These are phyloP conservation scores for Acanthosepion esculentum DNA, from an alignment of 2,888 invertebrate genomes.

Conservation along the genomic window DNA sequence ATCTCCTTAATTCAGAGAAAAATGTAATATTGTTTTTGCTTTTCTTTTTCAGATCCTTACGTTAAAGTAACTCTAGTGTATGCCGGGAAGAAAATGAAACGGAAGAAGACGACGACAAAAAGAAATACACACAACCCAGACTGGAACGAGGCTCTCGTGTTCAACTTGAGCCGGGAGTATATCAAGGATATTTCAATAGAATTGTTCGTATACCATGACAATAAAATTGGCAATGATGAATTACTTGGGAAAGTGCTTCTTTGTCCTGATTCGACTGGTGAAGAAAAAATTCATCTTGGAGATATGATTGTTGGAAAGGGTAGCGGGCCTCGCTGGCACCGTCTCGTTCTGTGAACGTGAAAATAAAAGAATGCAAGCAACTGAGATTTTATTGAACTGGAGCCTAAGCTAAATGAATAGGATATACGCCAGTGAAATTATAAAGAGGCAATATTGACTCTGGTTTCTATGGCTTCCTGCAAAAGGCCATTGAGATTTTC, in stretches of 20 bases:
- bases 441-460: not conserved
- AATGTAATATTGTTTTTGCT: slow-evolving; percentile 35
- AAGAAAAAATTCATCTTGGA: slow-evolving; percentile 69
- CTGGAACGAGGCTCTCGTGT: slow-evolving; percentile 93
- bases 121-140: slow-evolving; percentile 87
- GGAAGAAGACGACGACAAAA: slow-evolving; percentile 88
- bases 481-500: not conserved
- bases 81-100: slow-evolving; percentile 87
- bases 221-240: slow-evolving; percentile 79
- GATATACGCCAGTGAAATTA: not conserved
- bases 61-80: slow-evolving; percentile 90
- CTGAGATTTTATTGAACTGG: not conserved
- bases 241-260: slow-evolving; percentile 78
- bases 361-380: slow-evolving; percentile 41
- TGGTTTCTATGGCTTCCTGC: not conserved
- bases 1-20: too few relatives aligned
- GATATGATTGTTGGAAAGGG: slow-evolving; percentile 67
- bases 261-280: slow-evolving; percentile 73
- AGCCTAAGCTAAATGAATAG: not conserved
- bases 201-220: slow-evolving; percentile 80
- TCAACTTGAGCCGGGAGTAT: slow-evolving; percentile 80
- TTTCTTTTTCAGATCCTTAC: slow-evolving; percentile 82
- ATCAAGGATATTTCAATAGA: slow-evolving; percentile 79
- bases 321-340: slow-evolving; percentile 70
- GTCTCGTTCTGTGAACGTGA: slow-evolving; percentile 54